Conservation (phyloP, 2,888 invertebrate genomes). For the Scaptomyza reducta region DNA sequence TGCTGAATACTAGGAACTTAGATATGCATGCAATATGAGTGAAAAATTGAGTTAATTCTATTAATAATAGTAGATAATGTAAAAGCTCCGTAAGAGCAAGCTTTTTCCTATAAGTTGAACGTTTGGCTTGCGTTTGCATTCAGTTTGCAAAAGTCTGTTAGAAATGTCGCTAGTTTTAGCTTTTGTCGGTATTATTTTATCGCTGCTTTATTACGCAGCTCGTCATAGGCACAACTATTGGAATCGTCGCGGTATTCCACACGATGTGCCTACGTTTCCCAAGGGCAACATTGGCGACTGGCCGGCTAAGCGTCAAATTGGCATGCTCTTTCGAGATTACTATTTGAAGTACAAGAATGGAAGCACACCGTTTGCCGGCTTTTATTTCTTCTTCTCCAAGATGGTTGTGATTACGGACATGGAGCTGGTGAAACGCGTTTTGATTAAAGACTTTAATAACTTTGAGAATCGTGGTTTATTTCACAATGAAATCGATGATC, state of each 20-base stretch:
- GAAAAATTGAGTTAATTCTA: neutral
- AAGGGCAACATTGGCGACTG: conserved; percentile 68
- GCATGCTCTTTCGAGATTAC: conserved; percentile 51
- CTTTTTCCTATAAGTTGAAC: conserved; percentile 38
- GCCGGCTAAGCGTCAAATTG: conserved; percentile 49
- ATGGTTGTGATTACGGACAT: conserved; percentile 64
- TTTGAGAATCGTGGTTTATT: conserved; percentile 78
- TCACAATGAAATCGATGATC: conserved; percentile 80
- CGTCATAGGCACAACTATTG: conserved; percentile 60
- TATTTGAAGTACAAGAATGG: conserved; percentile 52
- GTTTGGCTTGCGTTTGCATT: neutral
- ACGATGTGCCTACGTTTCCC: conserved; percentile 58
- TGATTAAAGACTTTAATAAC: conserved; percentile 79
- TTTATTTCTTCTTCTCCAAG: conserved; percentile 66
- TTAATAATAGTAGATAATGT: neutral
- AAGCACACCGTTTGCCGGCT: conserved; percentile 70
- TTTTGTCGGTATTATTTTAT: conserved; percentile 38
- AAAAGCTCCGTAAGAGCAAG: conserved; percentile 25
- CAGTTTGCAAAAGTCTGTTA: conserved; percentile 32
- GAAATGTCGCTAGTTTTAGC: conserved; percentile 57
- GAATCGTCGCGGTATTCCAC: conserved; percentile 67
- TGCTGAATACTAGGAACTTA: conserved; percentile 6
- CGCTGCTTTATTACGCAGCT: conserved; percentile 51
- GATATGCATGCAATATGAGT: neutral
- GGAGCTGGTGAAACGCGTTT: conserved; percentile 70